These are phyloP conservation scores for Drosophila silvestris DNA, from an alignment of 2,888 invertebrate genomes.

Conservation along the genomic window DNA sequence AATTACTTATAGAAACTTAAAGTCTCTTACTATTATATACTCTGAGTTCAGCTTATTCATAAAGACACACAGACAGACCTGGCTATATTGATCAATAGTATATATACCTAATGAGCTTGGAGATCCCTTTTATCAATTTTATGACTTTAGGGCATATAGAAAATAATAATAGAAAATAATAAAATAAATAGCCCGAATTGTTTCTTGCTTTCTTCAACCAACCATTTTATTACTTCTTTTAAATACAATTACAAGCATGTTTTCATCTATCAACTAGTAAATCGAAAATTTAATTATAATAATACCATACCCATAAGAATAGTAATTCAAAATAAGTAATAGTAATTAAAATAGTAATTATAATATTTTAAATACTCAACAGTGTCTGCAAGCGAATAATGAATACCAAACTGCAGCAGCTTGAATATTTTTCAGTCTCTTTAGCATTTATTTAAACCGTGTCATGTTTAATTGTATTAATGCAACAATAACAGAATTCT, in stretches of 20 bases:
- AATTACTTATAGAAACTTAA: neutral
- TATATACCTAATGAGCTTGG: neutral
- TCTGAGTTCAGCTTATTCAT: neutral
- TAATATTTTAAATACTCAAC: neutral
- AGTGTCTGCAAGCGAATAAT: neutral
- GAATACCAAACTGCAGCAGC: neutral
- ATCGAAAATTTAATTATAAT: neutral
- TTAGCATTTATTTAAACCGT: slow-evolving; percentile 24
- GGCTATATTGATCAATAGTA: neutral
- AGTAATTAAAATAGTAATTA: neutral
- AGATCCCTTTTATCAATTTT: neutral
- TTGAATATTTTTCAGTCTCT: neutral
- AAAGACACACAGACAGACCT: neutral
- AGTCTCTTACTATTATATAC: neutral
- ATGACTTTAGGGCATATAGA: neutral
- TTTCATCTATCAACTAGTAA: neutral
- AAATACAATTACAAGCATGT: neutral
- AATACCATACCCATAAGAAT: neutral
- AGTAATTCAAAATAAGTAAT: neutral
- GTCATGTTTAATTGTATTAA: slow-evolving; percentile 47
- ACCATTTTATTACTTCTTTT: no score
- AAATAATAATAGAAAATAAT: neutral
- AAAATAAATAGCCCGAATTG: neutral
- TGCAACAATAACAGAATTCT: slow-evolving; percentile 29
- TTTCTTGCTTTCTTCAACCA: neutral